These are phyloP conservation scores for Cyprinus carpio DNA, from an alignment of 2,113 vertebrate genomes.

Conservation along the genomic window DNA sequence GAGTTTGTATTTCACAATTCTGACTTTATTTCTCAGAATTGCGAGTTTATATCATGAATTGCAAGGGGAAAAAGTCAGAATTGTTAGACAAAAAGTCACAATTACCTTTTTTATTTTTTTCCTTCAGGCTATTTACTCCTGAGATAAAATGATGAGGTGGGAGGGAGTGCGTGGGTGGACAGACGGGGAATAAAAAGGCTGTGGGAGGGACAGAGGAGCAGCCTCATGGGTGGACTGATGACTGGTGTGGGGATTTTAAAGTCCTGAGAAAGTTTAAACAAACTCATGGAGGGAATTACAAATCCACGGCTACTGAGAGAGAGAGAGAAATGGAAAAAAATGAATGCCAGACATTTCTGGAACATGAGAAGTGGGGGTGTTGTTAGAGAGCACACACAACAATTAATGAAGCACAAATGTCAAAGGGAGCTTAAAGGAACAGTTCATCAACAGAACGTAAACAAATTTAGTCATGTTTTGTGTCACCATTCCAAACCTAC, in stretches of 20 bases:
- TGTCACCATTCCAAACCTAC: neutral
- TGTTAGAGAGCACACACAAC: neutral
- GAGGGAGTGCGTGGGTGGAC: slow-evolving; percentile 65
- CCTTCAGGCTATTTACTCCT: neutral
- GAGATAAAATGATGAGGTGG: slow-evolving; percentile 62
- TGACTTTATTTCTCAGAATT: too few relatives aligned
- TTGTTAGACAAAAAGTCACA: too few relatives aligned
- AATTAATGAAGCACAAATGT: neutral
- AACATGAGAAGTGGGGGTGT: neutral
- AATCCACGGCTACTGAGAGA: slow-evolving; percentile 63
- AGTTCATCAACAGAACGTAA: neutral
- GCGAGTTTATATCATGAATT: too few relatives aligned
- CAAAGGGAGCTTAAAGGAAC: neutral
- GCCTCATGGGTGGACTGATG: slow-evolving; percentile 64
- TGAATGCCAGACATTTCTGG: neutral
- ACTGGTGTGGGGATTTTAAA: slow-evolving; percentile 57
- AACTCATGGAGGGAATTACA: slow-evolving; percentile 62
- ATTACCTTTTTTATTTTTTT: neutral
- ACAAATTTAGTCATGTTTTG: neutral
- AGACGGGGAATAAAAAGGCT: slow-evolving; percentile 45
- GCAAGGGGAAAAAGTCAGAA: too few relatives aligned
- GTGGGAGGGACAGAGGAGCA: slow-evolving; percentile 54
- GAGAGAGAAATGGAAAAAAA: slow-evolving; percentile 2
- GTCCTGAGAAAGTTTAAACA: slow-evolving; percentile 75
- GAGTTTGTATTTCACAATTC: too few relatives aligned